A percentile compares a stretch with the other conserved stretches of the same genome.
Evolutionary conservation across 2,113 vertebrate genomes (phyloP).

Genomic region (Hydrolagus affinis): DNA sequence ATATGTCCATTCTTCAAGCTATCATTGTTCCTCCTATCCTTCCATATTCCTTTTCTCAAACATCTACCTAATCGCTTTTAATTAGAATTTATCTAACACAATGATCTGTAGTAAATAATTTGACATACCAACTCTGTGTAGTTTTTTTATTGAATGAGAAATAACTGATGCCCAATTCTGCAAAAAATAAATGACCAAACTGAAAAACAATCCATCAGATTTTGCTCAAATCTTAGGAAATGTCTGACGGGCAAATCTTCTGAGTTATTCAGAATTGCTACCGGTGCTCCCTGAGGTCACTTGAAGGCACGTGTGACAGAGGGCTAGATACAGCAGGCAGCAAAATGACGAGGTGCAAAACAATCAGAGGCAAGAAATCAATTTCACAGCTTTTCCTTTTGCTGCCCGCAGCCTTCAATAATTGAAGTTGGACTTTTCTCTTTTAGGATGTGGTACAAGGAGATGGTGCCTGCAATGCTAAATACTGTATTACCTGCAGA

Average conservation of each 20-base stretch:
- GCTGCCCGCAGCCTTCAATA: background rate
- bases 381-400: no score
- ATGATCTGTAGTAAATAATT: no score
- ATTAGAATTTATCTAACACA: no score
- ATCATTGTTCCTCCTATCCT: no score
- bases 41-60: no score
- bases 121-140: no score
- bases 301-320: background rate
- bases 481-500: background rate
- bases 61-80: no score
- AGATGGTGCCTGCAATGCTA: background rate
- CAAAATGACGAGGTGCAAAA: background rate
- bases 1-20: no score
- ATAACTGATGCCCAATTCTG: background rate
- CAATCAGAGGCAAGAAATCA: background rate
- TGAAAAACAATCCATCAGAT: background rate
- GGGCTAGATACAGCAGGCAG: background rate
- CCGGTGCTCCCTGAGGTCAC: background rate
- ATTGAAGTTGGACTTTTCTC: background rate
- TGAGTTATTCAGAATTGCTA: background rate
- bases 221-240: background rate
- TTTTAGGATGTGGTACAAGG: background rate
- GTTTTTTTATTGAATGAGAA: no score
- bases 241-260: background rate
- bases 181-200: background rate